These are phyloP conservation scores for Andrena haemorrhoa DNA, from an alignment of 2,888 invertebrate genomes.

Conservation along the genomic window DNA sequence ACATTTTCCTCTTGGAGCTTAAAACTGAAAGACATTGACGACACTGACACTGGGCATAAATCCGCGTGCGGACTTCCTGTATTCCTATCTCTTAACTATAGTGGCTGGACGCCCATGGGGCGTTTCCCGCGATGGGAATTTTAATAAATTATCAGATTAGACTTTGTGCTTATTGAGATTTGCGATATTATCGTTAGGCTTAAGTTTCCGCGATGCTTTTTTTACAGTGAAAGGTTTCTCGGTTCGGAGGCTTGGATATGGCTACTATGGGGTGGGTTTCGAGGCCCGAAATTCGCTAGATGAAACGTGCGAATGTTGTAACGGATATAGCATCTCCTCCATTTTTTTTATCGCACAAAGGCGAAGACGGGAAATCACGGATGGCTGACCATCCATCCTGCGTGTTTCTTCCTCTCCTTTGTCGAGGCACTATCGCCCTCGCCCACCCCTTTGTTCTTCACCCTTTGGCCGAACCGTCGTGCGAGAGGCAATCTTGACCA, in stretches of 20 bases:
- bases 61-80: neutral
- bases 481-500: constrained; percentile 63
- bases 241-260: too few species aligned
- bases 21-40: too few species aligned
- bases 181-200: too few species aligned
- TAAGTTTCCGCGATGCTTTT: too few species aligned
- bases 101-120: too few species aligned
- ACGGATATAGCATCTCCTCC: constrained; percentile 51
- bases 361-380: constrained; percentile 74
- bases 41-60: neutral
- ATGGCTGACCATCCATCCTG: constrained; percentile 77
- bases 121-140: neutral
- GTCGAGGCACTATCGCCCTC: constrained; percentile 47
- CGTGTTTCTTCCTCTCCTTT: constrained; percentile 59
- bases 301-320: constrained; percentile 36
- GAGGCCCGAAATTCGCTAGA: neutral
- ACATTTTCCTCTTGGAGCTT: too few species aligned
- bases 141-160: neutral
- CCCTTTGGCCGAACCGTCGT: constrained; percentile 32
- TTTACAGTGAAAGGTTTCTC: too few species aligned
- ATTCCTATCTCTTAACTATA: too few species aligned
- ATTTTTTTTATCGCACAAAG: constrained; percentile 27
- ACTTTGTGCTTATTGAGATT: too few species aligned
- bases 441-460: constrained; percentile 57
- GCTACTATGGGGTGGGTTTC: neutral